Conservation (phyloP, 2,113 vertebrate genomes). For the Macquaria australasica region DNA sequence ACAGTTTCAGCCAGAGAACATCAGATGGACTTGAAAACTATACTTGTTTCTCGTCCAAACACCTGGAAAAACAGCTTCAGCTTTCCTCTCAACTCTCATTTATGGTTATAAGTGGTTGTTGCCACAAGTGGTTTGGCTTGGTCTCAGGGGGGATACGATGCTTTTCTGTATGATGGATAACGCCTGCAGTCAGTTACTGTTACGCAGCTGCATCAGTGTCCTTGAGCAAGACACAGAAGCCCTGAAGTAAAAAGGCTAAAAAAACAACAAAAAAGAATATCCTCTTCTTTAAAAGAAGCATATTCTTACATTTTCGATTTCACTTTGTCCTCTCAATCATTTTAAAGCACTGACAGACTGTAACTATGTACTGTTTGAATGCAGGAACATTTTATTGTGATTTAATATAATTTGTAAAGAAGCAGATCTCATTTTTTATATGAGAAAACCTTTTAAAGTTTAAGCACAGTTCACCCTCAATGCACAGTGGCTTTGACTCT, state of each 20-base stretch:
- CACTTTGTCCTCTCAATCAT: not conserved
- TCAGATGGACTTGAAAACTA: slow-evolving; percentile 39
- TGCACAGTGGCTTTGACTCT: slow-evolving; percentile 2
- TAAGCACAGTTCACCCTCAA: not conserved
- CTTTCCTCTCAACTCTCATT: slow-evolving; percentile 59
- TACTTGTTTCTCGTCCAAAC: slow-evolving; percentile 57
- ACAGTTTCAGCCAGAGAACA: slow-evolving; percentile 10
- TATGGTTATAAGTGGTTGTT: slow-evolving; percentile 67
- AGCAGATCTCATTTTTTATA: not conserved
- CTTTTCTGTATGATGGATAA: slow-evolving; percentile 58
- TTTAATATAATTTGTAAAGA: not conserved
- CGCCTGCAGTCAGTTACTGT: slow-evolving; percentile 63
- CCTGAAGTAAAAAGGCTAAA: not conserved
- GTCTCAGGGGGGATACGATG: slow-evolving; percentile 56
- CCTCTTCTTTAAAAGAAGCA: not conserved
- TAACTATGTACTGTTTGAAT: not conserved
- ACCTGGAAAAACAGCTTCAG: slow-evolving; percentile 75
- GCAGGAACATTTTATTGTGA: not conserved
- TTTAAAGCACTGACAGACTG: not conserved
- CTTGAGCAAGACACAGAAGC: slow-evolving; percentile 35
- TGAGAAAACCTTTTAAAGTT: slow-evolving; percentile 9
- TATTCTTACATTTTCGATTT: not conserved
- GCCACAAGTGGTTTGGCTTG: slow-evolving; percentile 76
- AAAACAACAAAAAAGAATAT: not conserved
- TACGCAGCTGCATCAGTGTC: slow-evolving; percentile 65